Conservation (phyloP, 2,888 invertebrate genomes). For the Leptopterna dolabrata region DNA sequence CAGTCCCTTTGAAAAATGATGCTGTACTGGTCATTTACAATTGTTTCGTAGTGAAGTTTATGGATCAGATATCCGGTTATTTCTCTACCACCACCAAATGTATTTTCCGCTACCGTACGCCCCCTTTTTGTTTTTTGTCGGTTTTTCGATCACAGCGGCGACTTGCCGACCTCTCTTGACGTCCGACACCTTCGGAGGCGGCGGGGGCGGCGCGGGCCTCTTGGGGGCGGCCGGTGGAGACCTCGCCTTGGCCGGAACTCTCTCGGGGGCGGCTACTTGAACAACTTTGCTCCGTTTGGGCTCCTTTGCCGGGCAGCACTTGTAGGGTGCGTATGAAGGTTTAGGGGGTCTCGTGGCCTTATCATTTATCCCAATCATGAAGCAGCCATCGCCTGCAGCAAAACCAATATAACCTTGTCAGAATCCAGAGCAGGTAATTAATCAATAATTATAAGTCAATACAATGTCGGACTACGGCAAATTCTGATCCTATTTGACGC, state of each 20-base stretch:
- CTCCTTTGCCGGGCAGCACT: conserved; percentile 90
- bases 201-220: conserved; percentile 44
- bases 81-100: conserved; percentile 76
- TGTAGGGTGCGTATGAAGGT: conserved; percentile 87
- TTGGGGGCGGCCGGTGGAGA: conserved; percentile 1
- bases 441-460: conserved; percentile 26
- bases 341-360: conserved; percentile 80
- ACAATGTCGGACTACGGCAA: conserved; percentile 35
- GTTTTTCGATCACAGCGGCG: conserved; percentile 61
- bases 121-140: conserved; percentile 79
- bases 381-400: conserved; percentile 95
- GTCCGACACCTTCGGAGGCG: conserved; percentile 64
- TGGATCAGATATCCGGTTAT: not conserved
- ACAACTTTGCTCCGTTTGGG: conserved; percentile 82
- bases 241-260: conserved; percentile 19
- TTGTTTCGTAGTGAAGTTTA: not conserved
- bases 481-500: conserved; percentile 31
- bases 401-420: conserved; percentile 56
- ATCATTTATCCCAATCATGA: conserved; percentile 95
- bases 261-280: conserved; percentile 69
- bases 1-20: too few species aligned
- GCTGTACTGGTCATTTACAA: too few species aligned
- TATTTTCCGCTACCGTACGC: conserved; percentile 87
- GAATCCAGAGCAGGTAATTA: not conserved
- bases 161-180: conserved; percentile 53